These are phyloP conservation scores for Nothocercus nigrocapillus DNA, from an alignment of 2,113 vertebrate species.

Conservation along the genomic window DNA sequence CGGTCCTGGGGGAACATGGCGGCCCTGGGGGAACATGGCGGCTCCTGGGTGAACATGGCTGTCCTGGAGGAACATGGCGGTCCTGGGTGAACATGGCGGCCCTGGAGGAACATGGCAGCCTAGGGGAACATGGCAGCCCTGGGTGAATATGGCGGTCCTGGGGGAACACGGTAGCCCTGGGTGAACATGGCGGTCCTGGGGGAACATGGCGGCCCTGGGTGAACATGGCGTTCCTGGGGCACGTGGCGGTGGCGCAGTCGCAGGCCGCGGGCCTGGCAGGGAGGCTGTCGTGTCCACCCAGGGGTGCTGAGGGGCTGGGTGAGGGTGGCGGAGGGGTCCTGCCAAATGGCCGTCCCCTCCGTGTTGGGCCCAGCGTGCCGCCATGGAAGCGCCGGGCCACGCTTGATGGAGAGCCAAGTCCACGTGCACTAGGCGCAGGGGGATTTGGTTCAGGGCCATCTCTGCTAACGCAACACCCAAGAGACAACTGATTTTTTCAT, in stretches of 20 bases:
- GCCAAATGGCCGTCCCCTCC: too few species aligned
- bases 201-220: too few species aligned
- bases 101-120: too few species aligned
- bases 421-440: accelerated
- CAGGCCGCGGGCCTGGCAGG: neutral
- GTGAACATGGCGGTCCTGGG: neutral
- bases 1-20: too few species aligned
- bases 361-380: too few species aligned
- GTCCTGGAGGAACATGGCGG: too few species aligned
- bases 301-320: neutral
- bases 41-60: too few species aligned
- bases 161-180: neutral
- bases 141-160: too few species aligned
- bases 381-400: accelerated
- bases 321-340: too few species aligned
- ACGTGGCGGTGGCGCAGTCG: neutral
- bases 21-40: too few species aligned
- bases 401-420: neutral
- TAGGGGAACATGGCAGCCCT: neutral
- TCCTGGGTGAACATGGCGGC: neutral
- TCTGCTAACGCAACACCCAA: neutral
- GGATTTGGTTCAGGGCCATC: neutral
- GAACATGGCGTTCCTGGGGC: too few species aligned
- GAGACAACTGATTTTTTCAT: neutral
- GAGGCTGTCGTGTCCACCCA: neutral